Evolutionary conservation across 2,888 invertebrate species (phyloP).

Genomic region (Eupithecia exiguata): DNA sequence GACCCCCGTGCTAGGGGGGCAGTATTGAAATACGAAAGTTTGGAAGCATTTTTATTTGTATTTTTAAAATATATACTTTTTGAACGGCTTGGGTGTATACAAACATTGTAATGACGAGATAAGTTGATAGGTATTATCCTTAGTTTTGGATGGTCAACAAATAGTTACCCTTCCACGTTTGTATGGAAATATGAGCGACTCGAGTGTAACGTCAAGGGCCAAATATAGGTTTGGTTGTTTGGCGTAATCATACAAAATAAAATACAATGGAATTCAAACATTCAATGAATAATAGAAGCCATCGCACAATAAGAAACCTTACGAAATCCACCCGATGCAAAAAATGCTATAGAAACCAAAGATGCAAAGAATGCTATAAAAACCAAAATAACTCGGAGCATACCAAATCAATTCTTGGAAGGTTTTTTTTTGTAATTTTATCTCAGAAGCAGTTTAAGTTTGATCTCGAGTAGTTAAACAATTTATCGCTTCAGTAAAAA

Average conservation of each 20-base stretch:
- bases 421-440: neutral
- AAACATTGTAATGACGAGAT: no score
- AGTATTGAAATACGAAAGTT: no score
- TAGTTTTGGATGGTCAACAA: no score
- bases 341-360: neutral
- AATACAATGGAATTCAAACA: neutral
- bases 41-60: no score
- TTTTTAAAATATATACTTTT: no score
- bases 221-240: neutral
- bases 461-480: neutral
- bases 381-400: neutral
- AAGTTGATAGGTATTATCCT: no score
- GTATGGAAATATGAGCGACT: no score
- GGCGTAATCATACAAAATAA: neutral
- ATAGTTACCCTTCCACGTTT: no score
- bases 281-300: neutral
- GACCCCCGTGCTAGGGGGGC: no score
- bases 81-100: no score
- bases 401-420: conserved; percentile 3
- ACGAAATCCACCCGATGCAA: neutral
- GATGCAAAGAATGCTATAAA: neutral
- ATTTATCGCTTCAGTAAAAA: conserved; percentile 27
- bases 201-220: neutral
- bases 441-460: neutral
- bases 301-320: neutral